A percentile compares a stretch with the other conserved stretches of the same genome.
These are phyloP conservation scores for Coturnix japonica DNA, from an alignment of 2,113 vertebrate species.

Conservation along the genomic window DNA sequence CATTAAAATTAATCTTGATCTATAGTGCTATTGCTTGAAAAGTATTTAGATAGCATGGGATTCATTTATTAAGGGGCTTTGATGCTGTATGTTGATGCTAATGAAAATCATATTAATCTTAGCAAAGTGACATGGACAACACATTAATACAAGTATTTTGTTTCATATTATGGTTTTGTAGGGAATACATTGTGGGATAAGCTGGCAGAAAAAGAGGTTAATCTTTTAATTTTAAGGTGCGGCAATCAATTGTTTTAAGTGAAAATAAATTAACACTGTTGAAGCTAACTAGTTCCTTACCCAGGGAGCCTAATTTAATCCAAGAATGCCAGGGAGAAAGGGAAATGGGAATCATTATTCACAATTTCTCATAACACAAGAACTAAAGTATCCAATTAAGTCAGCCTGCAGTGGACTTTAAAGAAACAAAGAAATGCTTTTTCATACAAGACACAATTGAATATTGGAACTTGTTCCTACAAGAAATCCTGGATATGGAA, in stretches of 20 bases:
- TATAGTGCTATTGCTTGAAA: slow-evolving; percentile 29
- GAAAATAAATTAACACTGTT: neutral
- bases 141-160: neutral
- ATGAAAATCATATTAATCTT: neutral
- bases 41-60: slow-evolving; percentile 1
- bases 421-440: neutral
- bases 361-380: neutral
- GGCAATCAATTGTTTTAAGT: slow-evolving; percentile 5
- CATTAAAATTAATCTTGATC: slow-evolving; percentile 59
- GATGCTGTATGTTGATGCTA: neutral
- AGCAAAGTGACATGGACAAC: neutral
- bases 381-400: neutral
- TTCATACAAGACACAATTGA: neutral
- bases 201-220: neutral
- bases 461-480: neutral
- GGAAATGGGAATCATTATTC: neutral
- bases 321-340: neutral
- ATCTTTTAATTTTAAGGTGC: slow-evolving; percentile 4
- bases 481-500: neutral
- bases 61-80: slow-evolving; percentile 14
- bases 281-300: neutral
- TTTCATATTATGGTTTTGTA: neutral
- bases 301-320: neutral
- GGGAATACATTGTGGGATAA: neutral
- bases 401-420: accelerated